A percentile compares a stretch with the other conserved stretches of the same genome.
Evolutionary conservation across 2,113 vertebrate genomes (phyloP).

Genomic region (Morone chrysops): DNA sequence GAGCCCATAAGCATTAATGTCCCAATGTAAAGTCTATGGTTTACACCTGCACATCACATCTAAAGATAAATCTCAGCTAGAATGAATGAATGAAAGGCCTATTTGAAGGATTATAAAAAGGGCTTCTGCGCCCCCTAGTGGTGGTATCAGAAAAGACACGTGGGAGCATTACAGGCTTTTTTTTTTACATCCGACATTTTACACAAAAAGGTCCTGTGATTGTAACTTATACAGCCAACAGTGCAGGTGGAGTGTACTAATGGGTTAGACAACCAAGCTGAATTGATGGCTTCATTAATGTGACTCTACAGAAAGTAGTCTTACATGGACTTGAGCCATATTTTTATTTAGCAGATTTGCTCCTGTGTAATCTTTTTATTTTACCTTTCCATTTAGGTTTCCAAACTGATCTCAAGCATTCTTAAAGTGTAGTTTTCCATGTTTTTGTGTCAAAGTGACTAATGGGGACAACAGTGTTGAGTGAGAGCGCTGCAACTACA

Average conservation of each 20-base stretch:
- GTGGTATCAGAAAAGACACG: not conserved
- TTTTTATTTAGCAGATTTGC: not conserved
- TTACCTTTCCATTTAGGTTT: not conserved
- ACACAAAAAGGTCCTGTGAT: not conserved
- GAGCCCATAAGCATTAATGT: not conserved
- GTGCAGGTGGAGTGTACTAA: no score
- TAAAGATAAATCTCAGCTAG: not conserved
- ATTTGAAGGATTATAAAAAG: not conserved
- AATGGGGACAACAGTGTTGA: no score
- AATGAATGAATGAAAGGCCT: not conserved
- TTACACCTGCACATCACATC: not conserved
- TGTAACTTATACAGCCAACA: no score
- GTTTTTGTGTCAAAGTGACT: no score
- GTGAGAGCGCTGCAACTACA: no score
- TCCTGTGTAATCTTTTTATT: not conserved
- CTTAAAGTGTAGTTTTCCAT: no score
- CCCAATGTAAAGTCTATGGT: not conserved
- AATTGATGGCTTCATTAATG: not conserved
- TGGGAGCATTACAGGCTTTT: not conserved
- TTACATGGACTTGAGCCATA: not conserved
- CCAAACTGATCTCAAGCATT: not conserved
- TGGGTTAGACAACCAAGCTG: no score
- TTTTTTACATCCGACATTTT: not conserved
- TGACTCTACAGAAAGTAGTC: not conserved
- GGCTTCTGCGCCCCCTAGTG: slow-evolving; percentile 15